These are phyloP conservation scores for Scolanthus callimorphus DNA, from an alignment of 92 coral and sea anemone genomes.

Conservation along the genomic window DNA sequence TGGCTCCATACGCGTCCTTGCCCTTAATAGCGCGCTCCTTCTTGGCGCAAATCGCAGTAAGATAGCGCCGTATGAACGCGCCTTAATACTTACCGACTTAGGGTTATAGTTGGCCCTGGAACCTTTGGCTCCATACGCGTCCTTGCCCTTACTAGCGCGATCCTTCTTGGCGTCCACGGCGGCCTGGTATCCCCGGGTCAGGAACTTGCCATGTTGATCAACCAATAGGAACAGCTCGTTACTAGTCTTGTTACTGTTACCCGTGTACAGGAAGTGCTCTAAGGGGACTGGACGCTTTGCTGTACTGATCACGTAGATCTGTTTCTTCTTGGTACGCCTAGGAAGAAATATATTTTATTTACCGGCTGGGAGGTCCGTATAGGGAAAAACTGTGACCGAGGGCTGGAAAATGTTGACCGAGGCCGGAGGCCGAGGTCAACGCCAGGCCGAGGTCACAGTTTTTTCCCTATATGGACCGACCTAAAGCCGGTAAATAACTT, in stretches of 20 bases:
- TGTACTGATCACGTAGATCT: slow-evolving; percentile 94
- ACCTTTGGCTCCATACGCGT: slow-evolving; percentile 81
- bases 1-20: background rate
- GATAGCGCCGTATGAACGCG: background rate
- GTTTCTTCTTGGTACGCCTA: slow-evolving; percentile 88
- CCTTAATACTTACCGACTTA: slow-evolving; percentile 69
- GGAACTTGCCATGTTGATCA: slow-evolving; percentile 65
- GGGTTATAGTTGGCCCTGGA: slow-evolving; percentile 40
- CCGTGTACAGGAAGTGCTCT: slow-evolving; percentile 91
- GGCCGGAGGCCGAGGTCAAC: too few species aligned
- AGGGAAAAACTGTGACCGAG: too few species aligned
- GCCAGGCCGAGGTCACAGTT: too few species aligned
- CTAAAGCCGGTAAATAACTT: too few species aligned
- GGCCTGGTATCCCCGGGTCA: slow-evolving; percentile 82
- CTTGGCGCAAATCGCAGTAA: too few species aligned
- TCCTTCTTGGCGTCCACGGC: slow-evolving; percentile 88
- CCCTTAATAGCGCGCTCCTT: too few species aligned
- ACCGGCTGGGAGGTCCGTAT: too few species aligned
- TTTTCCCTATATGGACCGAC: too few species aligned
- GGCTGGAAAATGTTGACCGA: too few species aligned
- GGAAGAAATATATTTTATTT: background rate
- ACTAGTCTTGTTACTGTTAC: slow-evolving; percentile 92
- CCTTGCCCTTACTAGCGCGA: slow-evolving; percentile 76
- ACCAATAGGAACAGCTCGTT: slow-evolving; percentile 84
- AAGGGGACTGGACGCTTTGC: slow-evolving; percentile 95